Conservation (phyloP, 2,797 vertebrate species). For the Heterohyrax brucei region DNA sequence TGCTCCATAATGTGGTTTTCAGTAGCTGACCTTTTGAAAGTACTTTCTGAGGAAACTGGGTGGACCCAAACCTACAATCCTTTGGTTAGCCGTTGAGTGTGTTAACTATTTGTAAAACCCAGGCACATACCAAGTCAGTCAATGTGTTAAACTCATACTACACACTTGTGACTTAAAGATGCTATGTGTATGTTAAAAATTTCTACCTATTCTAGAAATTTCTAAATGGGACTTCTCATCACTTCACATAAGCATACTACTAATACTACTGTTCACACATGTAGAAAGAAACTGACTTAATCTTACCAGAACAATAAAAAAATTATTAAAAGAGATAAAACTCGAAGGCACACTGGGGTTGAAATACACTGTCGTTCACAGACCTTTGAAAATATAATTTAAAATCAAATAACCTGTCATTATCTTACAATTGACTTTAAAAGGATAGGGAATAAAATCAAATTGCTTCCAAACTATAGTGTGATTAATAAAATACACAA, state of each 20-base stretch:
- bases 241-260: neutral
- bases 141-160: neutral
- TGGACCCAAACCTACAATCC: neutral
- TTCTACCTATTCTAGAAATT: neutral
- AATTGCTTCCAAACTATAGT: neutral
- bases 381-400: neutral
- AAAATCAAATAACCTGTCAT: neutral
- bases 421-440: neutral
- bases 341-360: neutral
- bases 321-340: neutral
- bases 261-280: neutral
- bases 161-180: neutral
- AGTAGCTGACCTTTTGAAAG: neutral
- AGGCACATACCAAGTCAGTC: neutral
- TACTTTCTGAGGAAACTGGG: neutral
- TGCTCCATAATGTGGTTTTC: neutral
- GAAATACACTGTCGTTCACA: neutral
- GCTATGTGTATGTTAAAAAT: neutral
- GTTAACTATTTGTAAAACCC: too few relatives aligned
- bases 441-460: neutral
- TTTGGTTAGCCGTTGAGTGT: neutral
- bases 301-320: neutral
- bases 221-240: neutral
- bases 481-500: neutral
- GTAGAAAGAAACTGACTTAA: neutral